phyloP scores from a whole-genome alignment of 2,113 vertebrate species.

The Pseudonaja textilis region DNA sequence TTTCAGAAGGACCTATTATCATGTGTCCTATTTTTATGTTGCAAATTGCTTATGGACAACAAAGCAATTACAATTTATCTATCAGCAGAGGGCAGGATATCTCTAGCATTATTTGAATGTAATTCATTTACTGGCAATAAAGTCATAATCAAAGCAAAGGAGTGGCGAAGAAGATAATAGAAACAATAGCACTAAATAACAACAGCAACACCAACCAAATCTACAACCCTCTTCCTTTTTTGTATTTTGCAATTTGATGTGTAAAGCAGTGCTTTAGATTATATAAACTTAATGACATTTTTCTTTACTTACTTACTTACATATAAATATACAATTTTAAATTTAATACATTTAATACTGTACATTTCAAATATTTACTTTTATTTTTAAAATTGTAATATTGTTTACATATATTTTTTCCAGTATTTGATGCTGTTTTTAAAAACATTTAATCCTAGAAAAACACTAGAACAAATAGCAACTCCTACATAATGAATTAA shows the following conservation, averaged over 20 bases:
- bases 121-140: fast-evolving
- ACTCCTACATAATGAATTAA: neutral
- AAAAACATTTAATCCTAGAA: neutral
- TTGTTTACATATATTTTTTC: neutral
- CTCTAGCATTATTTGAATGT: neutral
- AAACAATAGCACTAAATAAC: neutral
- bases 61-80: neutral
- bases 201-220: neutral
- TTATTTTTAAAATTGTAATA: neutral
- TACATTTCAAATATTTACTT: neutral
- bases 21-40: fast-evolving
- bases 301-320: neutral
- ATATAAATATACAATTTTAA: neutral
- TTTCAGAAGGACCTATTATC: neutral
- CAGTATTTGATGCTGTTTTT: neutral
- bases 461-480: neutral
- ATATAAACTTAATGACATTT: neutral
- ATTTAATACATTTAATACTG: neutral
- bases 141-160: fast-evolving
- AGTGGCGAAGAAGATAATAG: neutral
- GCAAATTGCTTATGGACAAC: neutral
- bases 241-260: neutral
- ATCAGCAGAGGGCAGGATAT: slow-evolving; percentile 41
- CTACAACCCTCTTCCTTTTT: neutral
- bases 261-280: neutral